Evolutionary conservation across 2,797 vertebrate genomes (phyloP).

Genomic region (Clangula hyemalis): DNA sequence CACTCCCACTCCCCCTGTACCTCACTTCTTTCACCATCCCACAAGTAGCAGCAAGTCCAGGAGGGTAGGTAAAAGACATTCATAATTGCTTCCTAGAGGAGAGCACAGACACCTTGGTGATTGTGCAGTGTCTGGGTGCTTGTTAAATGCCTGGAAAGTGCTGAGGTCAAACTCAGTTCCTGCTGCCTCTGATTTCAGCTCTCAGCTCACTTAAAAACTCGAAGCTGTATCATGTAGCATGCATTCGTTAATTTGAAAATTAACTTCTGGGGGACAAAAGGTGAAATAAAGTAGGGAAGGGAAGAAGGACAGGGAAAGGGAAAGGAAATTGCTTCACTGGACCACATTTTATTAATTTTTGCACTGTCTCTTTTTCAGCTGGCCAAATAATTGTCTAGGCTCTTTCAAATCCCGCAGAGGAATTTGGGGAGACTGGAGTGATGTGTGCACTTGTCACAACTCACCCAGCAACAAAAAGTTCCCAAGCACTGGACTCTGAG

Average conservation of each 20-base stretch:
- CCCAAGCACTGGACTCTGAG: conserved; percentile 30
- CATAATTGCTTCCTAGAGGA: neutral
- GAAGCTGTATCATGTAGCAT: conserved; percentile 49
- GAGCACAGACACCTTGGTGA: neutral
- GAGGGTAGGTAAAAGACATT: neutral
- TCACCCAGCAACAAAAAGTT: conserved; percentile 33
- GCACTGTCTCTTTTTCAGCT: conserved; percentile 57
- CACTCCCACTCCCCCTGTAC: neutral
- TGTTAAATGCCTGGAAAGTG: neutral
- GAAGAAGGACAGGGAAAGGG: conserved; percentile 38
- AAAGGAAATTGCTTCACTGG: conserved; percentile 70
- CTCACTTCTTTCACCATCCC: neutral
- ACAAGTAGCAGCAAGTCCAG: neutral
- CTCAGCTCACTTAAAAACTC: conserved; percentile 21
- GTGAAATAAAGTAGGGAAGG: conserved; percentile 49
- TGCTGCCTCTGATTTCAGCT: conserved; percentile 37
- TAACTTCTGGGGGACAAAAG: conserved; percentile 59
- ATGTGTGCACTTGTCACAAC: conserved; percentile 33
- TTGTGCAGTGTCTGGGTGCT: neutral
- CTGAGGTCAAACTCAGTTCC: conserved; percentile 30
- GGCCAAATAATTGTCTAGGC: conserved; percentile 47
- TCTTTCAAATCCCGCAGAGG: conserved; percentile 51
- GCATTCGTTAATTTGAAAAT: conserved; percentile 53
- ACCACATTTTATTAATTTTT: conserved; percentile 73
- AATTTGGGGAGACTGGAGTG: conserved; percentile 3